Percentiles rank a stretch among this genome's conserved stretches.
Conservation (phyloP, 2,888 invertebrate species). For the Strigamia transsilvanica region DNA sequence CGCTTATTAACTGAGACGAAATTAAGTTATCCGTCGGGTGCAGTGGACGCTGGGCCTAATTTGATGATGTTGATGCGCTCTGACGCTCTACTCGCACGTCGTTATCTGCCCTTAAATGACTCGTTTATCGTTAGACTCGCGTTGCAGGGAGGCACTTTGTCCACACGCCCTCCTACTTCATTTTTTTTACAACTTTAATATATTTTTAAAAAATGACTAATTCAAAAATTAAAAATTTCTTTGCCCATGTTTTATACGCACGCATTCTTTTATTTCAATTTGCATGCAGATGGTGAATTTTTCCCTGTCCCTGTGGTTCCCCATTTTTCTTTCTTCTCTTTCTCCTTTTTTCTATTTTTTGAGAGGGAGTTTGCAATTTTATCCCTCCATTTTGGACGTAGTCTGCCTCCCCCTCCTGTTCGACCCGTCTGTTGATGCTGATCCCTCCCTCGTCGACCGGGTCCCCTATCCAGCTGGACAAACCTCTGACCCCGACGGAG, state of each 20-base stretch:
- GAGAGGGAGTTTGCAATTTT: slow-evolving; percentile 51
- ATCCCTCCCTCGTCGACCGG: slow-evolving; percentile 20
- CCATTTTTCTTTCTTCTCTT: slow-evolving; percentile 21
- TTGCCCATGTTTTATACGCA: neutral
- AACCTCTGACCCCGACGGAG: slow-evolving; percentile 25
- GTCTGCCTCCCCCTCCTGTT: slow-evolving; percentile 30
- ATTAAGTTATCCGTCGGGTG: slow-evolving; percentile 30
- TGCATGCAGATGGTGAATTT: slow-evolving; percentile 21
- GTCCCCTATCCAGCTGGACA: slow-evolving; percentile 26
- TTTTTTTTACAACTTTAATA: neutral
- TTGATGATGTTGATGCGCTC: slow-evolving; percentile 54
- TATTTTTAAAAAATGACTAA: neutral
- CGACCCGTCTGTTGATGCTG: slow-evolving; percentile 26
- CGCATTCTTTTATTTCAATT: neutral
- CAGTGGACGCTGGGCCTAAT: slow-evolving; percentile 51
- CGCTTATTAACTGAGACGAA: slow-evolving; percentile 30
- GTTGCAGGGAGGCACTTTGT: slow-evolving; percentile 20
- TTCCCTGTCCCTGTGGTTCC: neutral
- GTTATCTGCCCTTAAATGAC: slow-evolving; percentile 54
- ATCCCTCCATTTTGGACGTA: slow-evolving; percentile 50
- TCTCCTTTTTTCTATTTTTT: slow-evolving; percentile 30
- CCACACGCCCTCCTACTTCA: slow-evolving; percentile 7
- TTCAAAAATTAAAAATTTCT: slow-evolving; percentile 6
- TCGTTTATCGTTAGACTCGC: slow-evolving; percentile 52
- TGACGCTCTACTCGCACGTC: slow-evolving; percentile 54